phyloP scores from a whole-genome alignment of 1,140 invertebrate genomes.

The Drosophila teissieri region DNA sequence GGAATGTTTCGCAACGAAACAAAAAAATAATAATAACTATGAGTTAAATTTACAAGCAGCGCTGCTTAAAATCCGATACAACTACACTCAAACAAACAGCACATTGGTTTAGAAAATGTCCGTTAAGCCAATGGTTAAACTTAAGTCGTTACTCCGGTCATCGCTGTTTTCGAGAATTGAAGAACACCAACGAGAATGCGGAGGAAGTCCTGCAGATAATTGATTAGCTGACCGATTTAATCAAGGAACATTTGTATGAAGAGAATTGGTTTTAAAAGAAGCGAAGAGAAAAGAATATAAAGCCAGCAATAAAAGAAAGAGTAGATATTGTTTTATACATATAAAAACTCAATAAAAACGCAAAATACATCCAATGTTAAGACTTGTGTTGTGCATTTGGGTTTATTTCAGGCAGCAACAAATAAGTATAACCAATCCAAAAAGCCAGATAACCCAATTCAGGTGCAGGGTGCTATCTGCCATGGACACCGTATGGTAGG shows the following conservation, averaged over 20 bases:
- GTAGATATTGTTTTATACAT: slow-evolving; percentile 80
- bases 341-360: slow-evolving; percentile 81
- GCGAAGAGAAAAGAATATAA: slow-evolving; percentile 21
- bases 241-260: slow-evolving; percentile 55
- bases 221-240: slow-evolving; percentile 35
- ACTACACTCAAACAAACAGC: slow-evolving; percentile 54
- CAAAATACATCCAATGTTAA: slow-evolving; percentile 78
- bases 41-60: slow-evolving; percentile 44
- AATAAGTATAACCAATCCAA: background rate
- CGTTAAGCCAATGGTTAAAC: slow-evolving; percentile 52
- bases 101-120: slow-evolving; percentile 58
- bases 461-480: background rate
- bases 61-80: slow-evolving; percentile 40
- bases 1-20: slow-evolving; percentile 83
- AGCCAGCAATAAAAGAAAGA: slow-evolving; percentile 51
- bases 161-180: slow-evolving; percentile 43
- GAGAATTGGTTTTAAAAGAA: slow-evolving; percentile 62
- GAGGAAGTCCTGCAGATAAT: slow-evolving; percentile 36
- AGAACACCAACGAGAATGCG: slow-evolving; percentile 25
- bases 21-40: slow-evolving; percentile 68
- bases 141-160: slow-evolving; percentile 46
- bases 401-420: slow-evolving; percentile 15
- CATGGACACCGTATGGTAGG: background rate
- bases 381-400: slow-evolving; percentile 10
- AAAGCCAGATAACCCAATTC: background rate